Base-by-base conservation (phyloP, 64 coral and sea anemone species). In the Acropora tenuis region DNA sequence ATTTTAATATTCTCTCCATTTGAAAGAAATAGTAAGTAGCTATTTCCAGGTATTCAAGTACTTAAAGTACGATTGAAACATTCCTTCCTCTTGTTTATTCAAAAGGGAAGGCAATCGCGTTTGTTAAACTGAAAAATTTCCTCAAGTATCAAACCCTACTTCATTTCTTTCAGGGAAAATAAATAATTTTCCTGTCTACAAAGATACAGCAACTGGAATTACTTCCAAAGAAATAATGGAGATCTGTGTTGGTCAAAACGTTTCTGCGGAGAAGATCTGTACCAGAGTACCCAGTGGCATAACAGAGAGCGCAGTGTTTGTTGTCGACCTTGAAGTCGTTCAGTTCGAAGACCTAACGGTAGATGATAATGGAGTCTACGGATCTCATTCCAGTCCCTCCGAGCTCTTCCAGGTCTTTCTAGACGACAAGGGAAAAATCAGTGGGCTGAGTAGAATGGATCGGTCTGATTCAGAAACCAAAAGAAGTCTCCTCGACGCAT, bases 321-420 rank as follows among this genome's bases (percentile, higher is more conserved):
- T 92, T 12, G 80, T 92, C 41, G 75, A 92, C 48, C 59, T 92
- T 5, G 45, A 57, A 49, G 82, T 40, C 16, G 75, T 92, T 11
- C 41, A 69, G 30, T 41, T 76, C 41, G 58, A n/a, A 6, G 90
- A 92, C 82, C 65, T 92, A 19, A 69, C 90, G 3, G 74, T 48
- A 48, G 75, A 77, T 77, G 93, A 91, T 47, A 90, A 85, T 61
- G 89, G 89, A 1, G 79, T 59, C 2, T 91, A 91, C 82, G 78
- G 50, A 1, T 5, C 41, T 4, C 89, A 91, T 79, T 91, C 89
- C 40, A 74, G 61, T 47, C 80, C 80, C 41, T 91, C 60, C 73
- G 79, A 82, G 20, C 59, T 45, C 41, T 75, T 75, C 43, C 42
- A 75, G 73, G 73, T 43, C 5, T 81, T 57, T n/a, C 57, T 55